Base-by-base conservation (phyloP, 2,797 vertebrate genomes). In the Myripristis murdjan region DNA sequence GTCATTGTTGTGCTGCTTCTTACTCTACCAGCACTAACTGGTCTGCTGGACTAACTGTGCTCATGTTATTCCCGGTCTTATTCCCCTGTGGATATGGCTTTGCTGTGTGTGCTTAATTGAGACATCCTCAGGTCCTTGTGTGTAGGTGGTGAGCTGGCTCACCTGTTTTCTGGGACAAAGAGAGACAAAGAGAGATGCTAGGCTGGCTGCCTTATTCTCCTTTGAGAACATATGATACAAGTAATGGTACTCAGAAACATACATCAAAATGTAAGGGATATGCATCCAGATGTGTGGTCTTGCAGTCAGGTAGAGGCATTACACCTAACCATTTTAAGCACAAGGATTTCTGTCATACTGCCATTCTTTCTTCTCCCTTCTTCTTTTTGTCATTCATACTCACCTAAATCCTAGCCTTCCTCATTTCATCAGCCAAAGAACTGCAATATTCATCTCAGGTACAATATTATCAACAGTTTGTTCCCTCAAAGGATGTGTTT, bases 41-140 rank as follows among this genome's bases (percentile, higher is more conserved):
- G 51, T 44, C 28, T 14, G 18, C 28, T 28, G 20, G 41, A 52
- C 37, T 44, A 11, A 48, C 52, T 41, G 23, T 14, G n/a, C 35
- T 57, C n/a, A 6, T 28, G 37, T 54, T 56, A 52, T 60, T 73
- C 44, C 51, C 46, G 37, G 52, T 61, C 53, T 51, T 43, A 37
- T 47, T 84, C 59, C 74, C 54, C 44, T 18, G 48, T 64, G 72
- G 33, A 12, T 39, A 11, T 52, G 52, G 57, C 48, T 57, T 57
- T 46, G 61, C 63, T 62, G 18, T 37, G 20, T 64, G 51, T 55
- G 18, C 35, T 49, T 83, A 84, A 85, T 70, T 85, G 77, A 82
- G 67, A 69, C 70, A 59, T 78, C 70, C 24, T 43, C 53, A 0
- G 47, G 69, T 75, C 37, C 47, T 10, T 53, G 37, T 64, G 39